phyloP scores from a whole-genome alignment of 2,113 vertebrate species.

The Albula goreensis region DNA sequence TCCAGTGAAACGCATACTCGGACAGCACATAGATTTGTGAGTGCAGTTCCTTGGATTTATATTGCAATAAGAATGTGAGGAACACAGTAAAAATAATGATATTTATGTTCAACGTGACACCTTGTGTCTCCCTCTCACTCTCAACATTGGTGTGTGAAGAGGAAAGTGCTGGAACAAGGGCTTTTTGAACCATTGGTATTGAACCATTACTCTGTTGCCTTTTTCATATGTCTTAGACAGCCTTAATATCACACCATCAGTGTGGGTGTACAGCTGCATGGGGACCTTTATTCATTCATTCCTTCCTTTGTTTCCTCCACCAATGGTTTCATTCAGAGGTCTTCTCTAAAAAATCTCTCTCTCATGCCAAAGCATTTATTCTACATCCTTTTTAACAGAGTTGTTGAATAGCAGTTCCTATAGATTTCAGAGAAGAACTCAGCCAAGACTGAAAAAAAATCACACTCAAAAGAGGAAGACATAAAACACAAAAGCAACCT shows the following conservation, averaged over 20 bases:
- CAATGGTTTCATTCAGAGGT: neutral
- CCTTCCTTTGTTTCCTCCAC: neutral
- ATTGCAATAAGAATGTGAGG: too few relatives aligned
- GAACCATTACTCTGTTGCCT: neutral
- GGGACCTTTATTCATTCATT: neutral
- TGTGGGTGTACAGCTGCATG: neutral
- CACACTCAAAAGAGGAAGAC: neutral
- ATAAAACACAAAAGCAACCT: neutral
- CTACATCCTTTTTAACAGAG: neutral
- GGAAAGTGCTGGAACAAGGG: neutral
- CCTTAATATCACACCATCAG: slow-evolving; percentile 3
- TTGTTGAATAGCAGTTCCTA: neutral
- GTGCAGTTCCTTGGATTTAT: neutral
- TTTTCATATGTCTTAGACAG: neutral
- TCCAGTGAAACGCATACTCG: neutral
- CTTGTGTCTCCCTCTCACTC: slow-evolving; percentile 29
- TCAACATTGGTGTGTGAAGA: neutral
- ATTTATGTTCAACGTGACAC: neutral
- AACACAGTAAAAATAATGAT: too few relatives aligned
- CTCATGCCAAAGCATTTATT: neutral
- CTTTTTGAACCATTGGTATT: neutral
- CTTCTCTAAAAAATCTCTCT: neutral
- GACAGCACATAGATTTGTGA: neutral
- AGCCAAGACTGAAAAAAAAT: neutral
- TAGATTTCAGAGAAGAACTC: neutral